phyloP scores from a whole-genome alignment of 2,113 vertebrate species.

The Pygoscelis antarcticus region DNA sequence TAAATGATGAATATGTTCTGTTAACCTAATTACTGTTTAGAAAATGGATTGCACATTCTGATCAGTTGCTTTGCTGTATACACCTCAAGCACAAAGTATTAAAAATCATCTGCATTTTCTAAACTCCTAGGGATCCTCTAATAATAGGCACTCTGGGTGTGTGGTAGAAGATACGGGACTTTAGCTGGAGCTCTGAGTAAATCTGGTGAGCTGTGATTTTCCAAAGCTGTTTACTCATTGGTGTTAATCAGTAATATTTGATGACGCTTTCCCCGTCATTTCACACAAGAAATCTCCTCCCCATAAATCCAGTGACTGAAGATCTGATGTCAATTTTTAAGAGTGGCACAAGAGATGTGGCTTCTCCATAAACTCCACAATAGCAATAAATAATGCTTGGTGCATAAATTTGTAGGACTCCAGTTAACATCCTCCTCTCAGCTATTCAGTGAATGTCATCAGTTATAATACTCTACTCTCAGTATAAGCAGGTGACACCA shows the following conservation, averaged over 20 bases:
- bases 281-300: neutral
- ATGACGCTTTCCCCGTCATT: neutral
- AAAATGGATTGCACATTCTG: conserved; percentile 11
- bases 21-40: conserved; percentile 20
- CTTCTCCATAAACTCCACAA: neutral
- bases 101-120: neutral
- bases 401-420: neutral
- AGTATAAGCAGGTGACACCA: neutral
- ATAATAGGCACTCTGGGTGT: neutral
- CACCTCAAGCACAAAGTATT: neutral
- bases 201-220: neutral
- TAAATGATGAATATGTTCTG: neutral
- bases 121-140: neutral
- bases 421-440: neutral
- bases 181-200: neutral
- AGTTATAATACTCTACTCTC: neutral
- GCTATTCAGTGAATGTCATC: neutral
- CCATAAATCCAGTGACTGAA: neutral
- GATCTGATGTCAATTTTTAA: neutral
- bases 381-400: neutral
- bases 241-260: neutral
- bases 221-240: neutral
- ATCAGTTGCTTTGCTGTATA: neutral
- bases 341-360: neutral
- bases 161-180: neutral